Conservation (phyloP, 2,113 vertebrate species). For the Capricornis sumatraensis region DNA sequence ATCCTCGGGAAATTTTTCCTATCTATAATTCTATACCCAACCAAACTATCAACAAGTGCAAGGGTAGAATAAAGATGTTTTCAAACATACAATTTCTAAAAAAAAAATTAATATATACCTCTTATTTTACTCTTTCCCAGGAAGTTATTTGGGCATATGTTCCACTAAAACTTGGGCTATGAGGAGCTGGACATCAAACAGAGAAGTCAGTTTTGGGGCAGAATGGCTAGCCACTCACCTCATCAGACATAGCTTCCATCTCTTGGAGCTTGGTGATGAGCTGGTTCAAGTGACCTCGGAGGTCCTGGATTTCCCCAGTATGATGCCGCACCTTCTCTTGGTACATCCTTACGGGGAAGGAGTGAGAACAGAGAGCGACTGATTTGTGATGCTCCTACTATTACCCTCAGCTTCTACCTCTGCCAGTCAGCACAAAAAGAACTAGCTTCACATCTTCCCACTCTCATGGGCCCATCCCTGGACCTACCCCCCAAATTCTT, state of each 20-base stretch:
- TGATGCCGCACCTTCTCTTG: slow-evolving; percentile 69
- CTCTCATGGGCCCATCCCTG: not conserved
- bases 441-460: not conserved
- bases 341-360: slow-evolving; percentile 53
- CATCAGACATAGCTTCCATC: slow-evolving; percentile 69
- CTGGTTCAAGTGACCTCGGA: slow-evolving; percentile 58
- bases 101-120: not conserved
- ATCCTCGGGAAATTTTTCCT: not conserved
- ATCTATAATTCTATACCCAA: slow-evolving; percentile 18
- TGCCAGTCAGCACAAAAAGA: not conserved
- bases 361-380: not conserved
- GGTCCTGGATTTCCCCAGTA: slow-evolving; percentile 69
- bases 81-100: not conserved
- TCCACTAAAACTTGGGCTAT: not conserved
- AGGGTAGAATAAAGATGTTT: not conserved
- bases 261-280: slow-evolving; percentile 64
- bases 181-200: not conserved
- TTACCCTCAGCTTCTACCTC: not conserved
- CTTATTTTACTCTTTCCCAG: not conserved
- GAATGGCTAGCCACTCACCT: slow-evolving; percentile 48
- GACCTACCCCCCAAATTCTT: not conserved
- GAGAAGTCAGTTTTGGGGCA: not conserved
- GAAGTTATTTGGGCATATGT: not conserved
- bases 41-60: not conserved
- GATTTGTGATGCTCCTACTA: not conserved